Evolutionary conservation across 2,113 vertebrate genomes (phyloP), one percentile per base, ranked within the genome.

Genomic region (Scalopus aquaticus): DNA sequence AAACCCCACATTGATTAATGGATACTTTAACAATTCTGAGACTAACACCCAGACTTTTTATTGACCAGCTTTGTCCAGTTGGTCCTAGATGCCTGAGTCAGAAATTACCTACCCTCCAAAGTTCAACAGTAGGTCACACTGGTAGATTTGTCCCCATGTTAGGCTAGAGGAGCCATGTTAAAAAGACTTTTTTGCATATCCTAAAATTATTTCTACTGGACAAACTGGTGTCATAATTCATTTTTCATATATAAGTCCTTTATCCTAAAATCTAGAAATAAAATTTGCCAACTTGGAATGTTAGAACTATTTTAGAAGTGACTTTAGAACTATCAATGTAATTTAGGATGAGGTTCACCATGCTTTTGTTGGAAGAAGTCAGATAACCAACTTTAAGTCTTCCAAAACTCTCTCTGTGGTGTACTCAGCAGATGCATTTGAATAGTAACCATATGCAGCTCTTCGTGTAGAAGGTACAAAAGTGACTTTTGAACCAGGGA

Each of bases 281-380:
- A 77, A 76, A 46, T 85, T 82, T 81, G 77, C 82, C 54, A 88
- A 69, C 28, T 26, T 67, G 62, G 30, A 82, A 91, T 94, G 44
- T 44, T 77, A 82, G 54, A 73, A 78, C 82, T 87, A 46, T 62
- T n/a, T 73, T 69, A 77, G 51, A 93, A 77, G 32, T 78, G 35
- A 44, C 54, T 70, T 93, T 86, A 79, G 85, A 79, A 49, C 49
- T 51, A 90, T 88, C 44, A 92, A 69, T 28, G n/a, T 82, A 95
- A 94, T 88, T 95, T 96, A 95, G 90, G 83, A 64, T 82, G 82
- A 94, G 32, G 78, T 93, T 94, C 86, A 88, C 62, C 58, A 86
- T 79, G 79, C 35, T 76, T 89, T 16, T 56, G 8, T 91, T 94
- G 54, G 56, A 89, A 90, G n/a, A 88, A 91, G 62, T 72, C 26